Percentiles rank a stretch among this genome's conserved stretches.
phyloP scores from a whole-genome alignment of 2,113 vertebrate genomes.

The Phycodurus eques region DNA sequence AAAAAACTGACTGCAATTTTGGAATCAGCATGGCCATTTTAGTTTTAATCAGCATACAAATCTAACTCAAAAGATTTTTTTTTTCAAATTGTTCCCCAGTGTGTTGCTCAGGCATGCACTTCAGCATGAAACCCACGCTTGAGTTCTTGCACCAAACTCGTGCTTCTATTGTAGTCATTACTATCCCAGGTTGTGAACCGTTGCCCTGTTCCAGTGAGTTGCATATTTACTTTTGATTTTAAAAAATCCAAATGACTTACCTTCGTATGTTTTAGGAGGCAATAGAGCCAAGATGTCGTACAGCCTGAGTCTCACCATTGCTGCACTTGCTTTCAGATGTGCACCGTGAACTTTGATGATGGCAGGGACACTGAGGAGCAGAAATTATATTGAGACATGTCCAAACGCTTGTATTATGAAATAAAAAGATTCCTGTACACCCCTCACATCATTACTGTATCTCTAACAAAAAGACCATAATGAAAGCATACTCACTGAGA shows the following conservation, averaged over 20 bases:
- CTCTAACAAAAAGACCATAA: neutral
- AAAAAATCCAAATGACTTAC: constrained; percentile 60
- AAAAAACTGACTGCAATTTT: too few species aligned
- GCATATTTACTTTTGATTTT: neutral
- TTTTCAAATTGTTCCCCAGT: too few species aligned
- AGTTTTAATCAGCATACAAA: too few species aligned
- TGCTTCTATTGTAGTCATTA: neutral
- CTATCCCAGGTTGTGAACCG: neutral
- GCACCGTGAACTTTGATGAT: constrained; percentile 96
- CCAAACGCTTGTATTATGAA: neutral
- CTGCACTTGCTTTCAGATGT: constrained; percentile 96
- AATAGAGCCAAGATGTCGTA: constrained; percentile 97
- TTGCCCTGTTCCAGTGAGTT: neutral
- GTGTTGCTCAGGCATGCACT: neutral
- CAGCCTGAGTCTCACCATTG: constrained; percentile 95
- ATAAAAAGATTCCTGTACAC: neutral
- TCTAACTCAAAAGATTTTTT: too few species aligned
- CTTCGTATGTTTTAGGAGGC: constrained; percentile 98
- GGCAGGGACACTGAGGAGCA: constrained; percentile 82
- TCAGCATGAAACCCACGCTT: neutral
- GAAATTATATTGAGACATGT: neutral
- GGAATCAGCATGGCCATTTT: too few species aligned
- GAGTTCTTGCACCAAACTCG: neutral
- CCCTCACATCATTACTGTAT: neutral
- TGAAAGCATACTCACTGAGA: constrained; percentile 86